Evolutionary conservation across 2,797 vertebrate species (phyloP).

Genomic region (Loris lydekkerianus): DNA sequence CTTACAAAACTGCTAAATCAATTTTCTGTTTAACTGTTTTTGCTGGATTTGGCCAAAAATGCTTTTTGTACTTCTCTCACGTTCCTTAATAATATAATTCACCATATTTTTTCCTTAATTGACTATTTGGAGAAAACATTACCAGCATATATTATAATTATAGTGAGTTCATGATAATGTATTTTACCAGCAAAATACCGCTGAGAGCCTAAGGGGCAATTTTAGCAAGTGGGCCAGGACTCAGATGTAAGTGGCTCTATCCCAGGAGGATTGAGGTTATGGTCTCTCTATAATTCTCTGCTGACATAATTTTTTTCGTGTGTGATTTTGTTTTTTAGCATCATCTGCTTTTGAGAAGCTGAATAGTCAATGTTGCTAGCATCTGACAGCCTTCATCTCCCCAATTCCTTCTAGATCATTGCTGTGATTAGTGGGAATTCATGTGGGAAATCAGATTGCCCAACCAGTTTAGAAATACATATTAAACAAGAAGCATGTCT

Average conservation of each 20-base stretch:
- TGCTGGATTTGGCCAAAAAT: neutral
- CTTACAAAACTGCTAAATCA: neutral
- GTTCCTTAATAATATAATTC: neutral
- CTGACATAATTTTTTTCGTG: neutral
- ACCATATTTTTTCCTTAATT: neutral
- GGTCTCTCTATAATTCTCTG: neutral
- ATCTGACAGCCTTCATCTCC: neutral
- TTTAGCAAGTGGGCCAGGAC: neutral
- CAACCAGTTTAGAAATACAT: neutral
- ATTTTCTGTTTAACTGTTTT: neutral
- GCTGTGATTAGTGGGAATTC: neutral
- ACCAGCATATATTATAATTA: neutral
- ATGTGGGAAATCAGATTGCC: neutral
- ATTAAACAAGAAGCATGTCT: neutral
- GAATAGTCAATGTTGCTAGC: neutral
- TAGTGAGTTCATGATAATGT: neutral
- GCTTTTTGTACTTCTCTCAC: neutral
- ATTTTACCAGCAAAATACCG: neutral
- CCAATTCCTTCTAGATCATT: neutral
- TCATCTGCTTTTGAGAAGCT: neutral
- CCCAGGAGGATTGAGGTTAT: rapidly evolving
- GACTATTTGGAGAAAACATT: neutral
- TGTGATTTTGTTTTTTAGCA: neutral
- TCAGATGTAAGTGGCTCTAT: neutral
- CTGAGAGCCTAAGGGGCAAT: neutral